A percentile compares a stretch with the other conserved stretches of the same genome.
phyloP scores from a whole-genome alignment of 1,140 invertebrate genomes.

The Pararge aegeria region DNA sequence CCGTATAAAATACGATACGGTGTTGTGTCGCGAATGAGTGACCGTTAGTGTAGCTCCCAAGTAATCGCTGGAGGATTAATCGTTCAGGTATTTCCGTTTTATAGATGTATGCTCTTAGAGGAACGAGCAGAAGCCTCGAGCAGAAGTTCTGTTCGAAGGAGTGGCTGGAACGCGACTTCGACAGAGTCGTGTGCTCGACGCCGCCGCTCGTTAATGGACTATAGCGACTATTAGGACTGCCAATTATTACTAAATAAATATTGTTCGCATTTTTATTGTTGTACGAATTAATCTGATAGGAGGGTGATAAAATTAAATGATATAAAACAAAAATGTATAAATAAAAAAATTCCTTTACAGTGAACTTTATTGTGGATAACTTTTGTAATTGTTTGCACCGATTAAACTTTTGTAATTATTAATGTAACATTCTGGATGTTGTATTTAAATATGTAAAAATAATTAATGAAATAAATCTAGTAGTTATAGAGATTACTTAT shows the following conservation, averaged over 20 bases:
- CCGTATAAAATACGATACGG: not conserved
- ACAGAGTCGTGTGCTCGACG: constrained; percentile 16
- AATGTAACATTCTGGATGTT: constrained; percentile 74
- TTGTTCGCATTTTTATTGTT: constrained; percentile 65
- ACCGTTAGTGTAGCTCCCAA: constrained; percentile 16
- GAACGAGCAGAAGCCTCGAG: constrained; percentile 12
- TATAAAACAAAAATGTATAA: constrained; percentile 37
- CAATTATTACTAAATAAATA: constrained; percentile 66
- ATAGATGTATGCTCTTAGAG: constrained; percentile 26
- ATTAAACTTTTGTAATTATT: constrained; percentile 76
- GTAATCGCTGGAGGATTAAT: constrained; percentile 11
- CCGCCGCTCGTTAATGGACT: constrained; percentile 39
- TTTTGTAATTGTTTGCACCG: constrained; percentile 69
- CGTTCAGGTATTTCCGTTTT: constrained; percentile 20
- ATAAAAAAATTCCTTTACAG: constrained; percentile 53
- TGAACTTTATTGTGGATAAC: constrained; percentile 10
- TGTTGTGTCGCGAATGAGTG: constrained; percentile 1
- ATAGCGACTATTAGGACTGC: constrained; percentile 67
- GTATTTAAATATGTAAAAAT: constrained; percentile 73
- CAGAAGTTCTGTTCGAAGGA: not conserved
- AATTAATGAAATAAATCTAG: constrained; percentile 63
- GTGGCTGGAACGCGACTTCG: not conserved
- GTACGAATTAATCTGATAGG: constrained; percentile 67
- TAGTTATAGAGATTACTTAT: constrained; percentile 57
- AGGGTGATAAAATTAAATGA: constrained; percentile 42